Conservation (phyloP, 1,140 invertebrate species). For the Zaprionus kolodkinae region DNA sequence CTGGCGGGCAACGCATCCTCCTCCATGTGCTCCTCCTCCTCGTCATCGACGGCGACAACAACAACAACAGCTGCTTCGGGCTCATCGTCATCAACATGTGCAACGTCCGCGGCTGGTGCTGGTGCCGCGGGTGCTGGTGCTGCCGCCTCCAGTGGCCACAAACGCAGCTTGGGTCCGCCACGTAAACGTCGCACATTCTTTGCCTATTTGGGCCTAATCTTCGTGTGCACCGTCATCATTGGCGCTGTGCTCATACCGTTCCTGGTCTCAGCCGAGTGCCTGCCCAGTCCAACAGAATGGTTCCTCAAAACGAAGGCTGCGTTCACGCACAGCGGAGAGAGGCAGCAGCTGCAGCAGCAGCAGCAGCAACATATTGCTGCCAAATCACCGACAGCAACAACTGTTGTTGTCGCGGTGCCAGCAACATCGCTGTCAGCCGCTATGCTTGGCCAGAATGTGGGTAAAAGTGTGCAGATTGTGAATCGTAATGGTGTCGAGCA, state of each 20-base stretch:
- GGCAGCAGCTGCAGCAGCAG: background rate
- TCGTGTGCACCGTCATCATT: slow-evolving; percentile 81
- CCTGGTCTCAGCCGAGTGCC: slow-evolving; percentile 76
- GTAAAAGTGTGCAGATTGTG: slow-evolving; percentile 70
- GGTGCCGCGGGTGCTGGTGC: slow-evolving; percentile 3
- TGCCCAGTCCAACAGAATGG: slow-evolving; percentile 81
- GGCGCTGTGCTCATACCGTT: slow-evolving; percentile 81
- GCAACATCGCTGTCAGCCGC: slow-evolving; percentile 19
- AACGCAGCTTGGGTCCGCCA: slow-evolving; percentile 20
- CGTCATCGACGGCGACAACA: slow-evolving; percentile 18
- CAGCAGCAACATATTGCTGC: slow-evolving; percentile 1
- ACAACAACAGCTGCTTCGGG: background rate
- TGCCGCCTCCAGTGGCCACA: slow-evolving; percentile 24
- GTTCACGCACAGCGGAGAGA: slow-evolving; percentile 54
- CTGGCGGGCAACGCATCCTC: slow-evolving; percentile 21
- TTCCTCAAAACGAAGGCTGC: slow-evolving; percentile 83
- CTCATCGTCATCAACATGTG: background rate
- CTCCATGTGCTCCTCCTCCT: slow-evolving; percentile 18
- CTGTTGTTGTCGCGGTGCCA: slow-evolving; percentile 17
- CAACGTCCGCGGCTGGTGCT: slow-evolving; percentile 30
- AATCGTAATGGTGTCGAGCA: slow-evolving; percentile 74
- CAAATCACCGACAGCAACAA: slow-evolving; percentile 1
- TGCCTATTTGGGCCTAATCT: slow-evolving; percentile 78
- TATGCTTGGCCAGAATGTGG: slow-evolving; percentile 48
- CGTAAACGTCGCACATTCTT: slow-evolving; percentile 75